Conservation (phyloP, 2,113 vertebrate genomes). For the Sclerurus mexicanus region DNA sequence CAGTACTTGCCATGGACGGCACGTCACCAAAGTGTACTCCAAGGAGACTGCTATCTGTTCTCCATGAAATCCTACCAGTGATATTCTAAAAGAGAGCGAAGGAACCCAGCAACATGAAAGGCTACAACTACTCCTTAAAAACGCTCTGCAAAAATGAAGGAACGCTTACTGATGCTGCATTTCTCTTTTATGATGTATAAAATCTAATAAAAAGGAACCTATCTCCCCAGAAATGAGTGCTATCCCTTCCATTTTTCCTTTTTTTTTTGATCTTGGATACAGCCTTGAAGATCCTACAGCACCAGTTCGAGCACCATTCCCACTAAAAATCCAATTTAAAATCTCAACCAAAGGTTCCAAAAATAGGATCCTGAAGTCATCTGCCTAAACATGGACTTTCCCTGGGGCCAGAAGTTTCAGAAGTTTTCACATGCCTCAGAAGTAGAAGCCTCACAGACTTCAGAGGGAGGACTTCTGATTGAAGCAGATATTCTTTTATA, state of each 20-base stretch:
- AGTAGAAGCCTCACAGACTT: constrained; percentile 28
- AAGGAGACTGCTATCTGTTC: neutral
- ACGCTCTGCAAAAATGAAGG: neutral
- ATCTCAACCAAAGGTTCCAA: constrained; percentile 10
- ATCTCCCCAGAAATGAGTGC: neutral
- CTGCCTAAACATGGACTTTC: constrained; percentile 1
- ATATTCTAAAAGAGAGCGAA: neutral
- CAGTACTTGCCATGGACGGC: neutral
- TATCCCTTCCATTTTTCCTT: neutral
- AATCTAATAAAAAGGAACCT: neutral
- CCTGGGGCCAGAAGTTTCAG: neutral
- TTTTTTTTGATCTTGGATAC: neutral
- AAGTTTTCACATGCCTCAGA: constrained; percentile 28
- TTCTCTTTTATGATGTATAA: neutral
- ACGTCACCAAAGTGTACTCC: neutral
- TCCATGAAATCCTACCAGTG: neutral
- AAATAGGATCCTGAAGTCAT: constrained; percentile 41
- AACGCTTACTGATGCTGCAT: neutral
- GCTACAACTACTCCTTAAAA: neutral
- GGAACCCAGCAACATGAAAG: neutral
- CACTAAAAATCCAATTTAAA: constrained; percentile 26
- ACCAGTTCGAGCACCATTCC: neutral
- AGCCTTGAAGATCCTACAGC: neutral
- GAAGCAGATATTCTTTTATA: constrained; percentile 13
- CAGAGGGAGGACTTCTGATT: constrained; percentile 3